Base-by-base conservation (phyloP, 2,888 invertebrate species). In the Aelia acuminata region DNA sequence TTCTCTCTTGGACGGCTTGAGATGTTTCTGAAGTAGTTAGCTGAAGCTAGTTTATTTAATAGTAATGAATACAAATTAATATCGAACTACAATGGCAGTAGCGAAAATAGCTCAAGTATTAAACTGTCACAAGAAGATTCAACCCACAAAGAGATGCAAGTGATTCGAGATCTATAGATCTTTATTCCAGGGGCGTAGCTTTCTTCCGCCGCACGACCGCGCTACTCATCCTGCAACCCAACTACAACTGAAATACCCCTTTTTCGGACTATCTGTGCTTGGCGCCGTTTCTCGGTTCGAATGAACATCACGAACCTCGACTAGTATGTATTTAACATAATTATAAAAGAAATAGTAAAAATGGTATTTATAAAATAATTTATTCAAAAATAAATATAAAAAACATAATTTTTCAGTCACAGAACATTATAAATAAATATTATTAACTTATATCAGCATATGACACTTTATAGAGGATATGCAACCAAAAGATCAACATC, bases 181-280 rank as follows among this genome's bases (percentile, higher is more conserved):
- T 43, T 22, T 80, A 80, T 80, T 80, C 80, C 13, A 43, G 18
- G 22, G 15, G 43, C 43, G 80, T 80, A 43, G 43, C 80, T 39
- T 43, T 43, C 80, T 80, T 80, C 80, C 80, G 80, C 80, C 43
- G 80, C 80, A 80, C 39, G 80, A 43, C 22, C 43, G n/a, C 22
- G 80, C 80, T 80, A 80, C 80, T n/a, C 80, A 43, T 80, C 80
- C 80, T 80, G 80, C 80, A 80, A 39, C 43, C 43, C 22, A 80
- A 80, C 22, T 43, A 80, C 80, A 43, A 39, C 39, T 47, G 4
- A 80, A 80, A 80, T 80, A 80, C 80, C 43, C 43, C 43, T 80
- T 47, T 75, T 80, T 80, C 80, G 43, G 80, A 11, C 80, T 43
- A 80, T 11, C 43, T 80, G 3, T 80, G 43, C 43, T 22, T 80